Evolutionary conservation across 2,797 vertebrate species (phyloP).

Genomic region (Siniperca undulata): DNA sequence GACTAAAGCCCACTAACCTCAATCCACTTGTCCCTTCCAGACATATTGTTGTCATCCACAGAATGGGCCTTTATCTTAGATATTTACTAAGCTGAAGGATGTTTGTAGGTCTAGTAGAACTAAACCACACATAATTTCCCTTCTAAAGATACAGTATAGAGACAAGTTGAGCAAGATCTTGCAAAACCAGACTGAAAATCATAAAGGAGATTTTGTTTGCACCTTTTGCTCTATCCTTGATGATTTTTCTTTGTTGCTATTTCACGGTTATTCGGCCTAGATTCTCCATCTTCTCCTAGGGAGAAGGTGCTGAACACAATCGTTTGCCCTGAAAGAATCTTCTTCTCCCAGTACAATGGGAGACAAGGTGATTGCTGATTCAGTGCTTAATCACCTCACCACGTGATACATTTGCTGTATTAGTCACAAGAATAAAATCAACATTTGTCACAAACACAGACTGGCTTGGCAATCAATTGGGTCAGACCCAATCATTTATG

Average conservation of each 20-base stretch:
- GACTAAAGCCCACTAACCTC: background rate
- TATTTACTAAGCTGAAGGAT: background rate
- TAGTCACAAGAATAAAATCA: constrained; percentile 12
- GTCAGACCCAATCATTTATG: constrained; percentile 22
- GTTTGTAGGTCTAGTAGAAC: background rate
- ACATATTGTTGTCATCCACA: background rate
- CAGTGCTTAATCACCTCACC: background rate
- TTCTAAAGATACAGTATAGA: background rate
- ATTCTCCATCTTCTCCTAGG: background rate
- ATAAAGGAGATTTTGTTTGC: background rate
- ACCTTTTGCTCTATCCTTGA: background rate
- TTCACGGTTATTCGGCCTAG: background rate
- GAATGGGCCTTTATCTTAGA: background rate
- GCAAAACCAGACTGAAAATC: background rate
- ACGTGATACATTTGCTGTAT: background rate
- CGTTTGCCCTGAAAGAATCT: background rate
- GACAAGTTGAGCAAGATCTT: background rate
- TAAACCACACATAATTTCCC: background rate
- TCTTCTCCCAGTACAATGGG: background rate
- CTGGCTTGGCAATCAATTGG: constrained; percentile 2
- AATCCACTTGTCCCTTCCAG: background rate
- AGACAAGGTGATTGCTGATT: background rate
- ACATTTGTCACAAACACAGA: background rate
- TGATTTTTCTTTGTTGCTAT: background rate
- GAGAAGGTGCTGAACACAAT: background rate